Conservation (phyloP, 2,113 vertebrate species). For the Melanotaenia duboulayi region DNA sequence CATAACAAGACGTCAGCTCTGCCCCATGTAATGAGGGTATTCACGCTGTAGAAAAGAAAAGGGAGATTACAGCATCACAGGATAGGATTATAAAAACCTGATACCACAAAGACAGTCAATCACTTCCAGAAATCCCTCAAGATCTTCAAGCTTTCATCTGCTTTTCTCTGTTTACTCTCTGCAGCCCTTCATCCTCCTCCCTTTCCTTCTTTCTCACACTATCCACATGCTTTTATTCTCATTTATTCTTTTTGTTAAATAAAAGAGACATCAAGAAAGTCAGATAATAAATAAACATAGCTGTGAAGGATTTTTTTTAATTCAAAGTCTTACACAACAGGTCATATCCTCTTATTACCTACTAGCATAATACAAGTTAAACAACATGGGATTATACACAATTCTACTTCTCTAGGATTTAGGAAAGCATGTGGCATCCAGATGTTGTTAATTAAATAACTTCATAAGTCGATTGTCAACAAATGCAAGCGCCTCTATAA, state of each 20-base stretch:
- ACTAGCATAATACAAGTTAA: too few species aligned
- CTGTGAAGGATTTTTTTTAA: too few species aligned
- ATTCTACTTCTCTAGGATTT: too few species aligned
- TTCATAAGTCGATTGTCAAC: too few species aligned
- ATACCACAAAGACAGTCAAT: constrained; percentile 75
- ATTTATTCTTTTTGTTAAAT: background rate
- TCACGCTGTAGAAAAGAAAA: constrained; percentile 71
- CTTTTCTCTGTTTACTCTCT: constrained; percentile 66
- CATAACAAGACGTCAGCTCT: constrained; percentile 72
- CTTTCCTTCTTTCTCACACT: constrained; percentile 28
- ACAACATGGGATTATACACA: too few species aligned
- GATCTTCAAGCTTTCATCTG: constrained; percentile 68
- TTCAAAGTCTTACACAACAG: too few species aligned
- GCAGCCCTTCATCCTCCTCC: constrained; percentile 35
- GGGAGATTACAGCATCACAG: constrained; percentile 77
- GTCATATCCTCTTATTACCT: too few species aligned
- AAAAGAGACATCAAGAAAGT: background rate
- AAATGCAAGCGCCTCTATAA: background rate
- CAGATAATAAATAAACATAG: too few species aligned
- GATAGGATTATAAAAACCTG: constrained; percentile 74
- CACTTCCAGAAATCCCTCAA: constrained; percentile 69
- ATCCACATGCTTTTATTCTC: too few species aligned
- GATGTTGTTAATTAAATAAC: too few species aligned
- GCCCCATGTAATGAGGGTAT: constrained; percentile 74
- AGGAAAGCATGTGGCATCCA: too few species aligned